These are phyloP conservation scores for Petrosia ficiformis DNA, from an alignment of 37 sponge, comb jelly and placozoan species.

Conservation along the genomic window DNA sequence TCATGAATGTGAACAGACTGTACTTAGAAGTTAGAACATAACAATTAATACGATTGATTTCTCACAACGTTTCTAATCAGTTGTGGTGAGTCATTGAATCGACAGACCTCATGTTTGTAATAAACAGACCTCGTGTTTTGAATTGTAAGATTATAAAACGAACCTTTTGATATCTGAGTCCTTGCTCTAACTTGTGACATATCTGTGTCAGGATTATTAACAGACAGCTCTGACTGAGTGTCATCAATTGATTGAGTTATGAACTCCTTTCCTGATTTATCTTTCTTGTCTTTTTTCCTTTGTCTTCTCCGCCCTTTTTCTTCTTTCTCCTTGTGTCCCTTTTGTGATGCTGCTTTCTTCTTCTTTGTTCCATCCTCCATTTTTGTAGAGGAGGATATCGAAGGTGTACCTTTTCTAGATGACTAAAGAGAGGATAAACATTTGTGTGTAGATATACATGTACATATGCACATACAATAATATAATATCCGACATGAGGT, in stretches of 20 bases:
- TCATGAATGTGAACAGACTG: too few relatives aligned
- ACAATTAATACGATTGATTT: too few relatives aligned
- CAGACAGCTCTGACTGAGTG: constrained; percentile 35
- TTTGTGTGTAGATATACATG: too few relatives aligned
- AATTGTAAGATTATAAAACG: too few relatives aligned
- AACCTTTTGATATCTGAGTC: neutral
- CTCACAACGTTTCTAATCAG: too few relatives aligned
- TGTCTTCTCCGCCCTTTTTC: constrained; percentile 4
- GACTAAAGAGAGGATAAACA: too few relatives aligned
- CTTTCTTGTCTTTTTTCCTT: constrained; percentile 2
- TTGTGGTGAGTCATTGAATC: too few relatives aligned
- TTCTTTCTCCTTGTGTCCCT: constrained; percentile 5
- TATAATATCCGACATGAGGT: too few relatives aligned
- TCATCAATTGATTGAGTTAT: constrained; percentile 15
- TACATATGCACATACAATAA: too few relatives aligned
- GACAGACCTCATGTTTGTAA: too few relatives aligned
- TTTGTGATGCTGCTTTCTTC: neutral
- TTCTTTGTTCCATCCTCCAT: neutral
- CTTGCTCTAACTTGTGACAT: constrained; percentile 32
- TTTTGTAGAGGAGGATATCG: neutral
- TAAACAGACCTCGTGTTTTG: too few relatives aligned
- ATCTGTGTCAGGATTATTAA: constrained; percentile 43
- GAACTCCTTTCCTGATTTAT: neutral
- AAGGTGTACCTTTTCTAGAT: neutral
- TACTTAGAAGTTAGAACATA: too few relatives aligned